Conservation (phyloP, 2,113 vertebrate genomes). For the Cryptotis parvus region DNA sequence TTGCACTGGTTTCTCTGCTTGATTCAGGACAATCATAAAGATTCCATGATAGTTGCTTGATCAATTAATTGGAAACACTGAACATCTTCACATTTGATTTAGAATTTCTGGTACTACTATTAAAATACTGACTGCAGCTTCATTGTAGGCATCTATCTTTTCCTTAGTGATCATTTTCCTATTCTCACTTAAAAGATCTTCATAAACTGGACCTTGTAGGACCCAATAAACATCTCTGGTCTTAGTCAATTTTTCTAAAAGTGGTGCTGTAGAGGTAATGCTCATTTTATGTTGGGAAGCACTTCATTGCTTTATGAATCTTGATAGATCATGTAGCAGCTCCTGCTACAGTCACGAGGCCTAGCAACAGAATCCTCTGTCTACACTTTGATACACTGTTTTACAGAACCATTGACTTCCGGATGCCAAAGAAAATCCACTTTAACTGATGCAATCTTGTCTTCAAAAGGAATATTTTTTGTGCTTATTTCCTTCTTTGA, state of each 20-base stretch:
- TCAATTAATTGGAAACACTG: slow-evolving; percentile 93
- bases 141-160: slow-evolving; percentile 95
- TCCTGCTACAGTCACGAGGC: slow-evolving; percentile 93
- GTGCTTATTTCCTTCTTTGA: too few relatives aligned
- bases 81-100: slow-evolving; percentile 92
- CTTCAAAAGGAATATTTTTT: too few relatives aligned
- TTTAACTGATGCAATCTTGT: too few relatives aligned
- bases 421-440: too few relatives aligned
- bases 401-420: too few relatives aligned
- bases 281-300: slow-evolving; percentile 94
- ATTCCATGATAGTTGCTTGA: slow-evolving; percentile 93
- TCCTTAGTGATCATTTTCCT: slow-evolving; percentile 98
- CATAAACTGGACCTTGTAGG: slow-evolving; percentile 97
- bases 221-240: slow-evolving; percentile 96
- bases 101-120: slow-evolving; percentile 90
- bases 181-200: slow-evolving; percentile 91
- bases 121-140: slow-evolving; percentile 92
- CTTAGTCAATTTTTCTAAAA: slow-evolving; percentile 93
- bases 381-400: too few relatives aligned
- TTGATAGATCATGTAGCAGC: slow-evolving; percentile 99
- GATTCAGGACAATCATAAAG: slow-evolving; percentile 95
- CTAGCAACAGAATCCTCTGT: slow-evolving; percentile 91
- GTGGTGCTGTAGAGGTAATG: slow-evolving; percentile 91
- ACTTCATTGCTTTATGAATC: slow-evolving; percentile 94
- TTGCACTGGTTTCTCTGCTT: slow-evolving; percentile 95